Base-by-base conservation (phyloP, 37 sponge, comb jelly and placozoan genomes). In the Beroe forskalii region DNA sequence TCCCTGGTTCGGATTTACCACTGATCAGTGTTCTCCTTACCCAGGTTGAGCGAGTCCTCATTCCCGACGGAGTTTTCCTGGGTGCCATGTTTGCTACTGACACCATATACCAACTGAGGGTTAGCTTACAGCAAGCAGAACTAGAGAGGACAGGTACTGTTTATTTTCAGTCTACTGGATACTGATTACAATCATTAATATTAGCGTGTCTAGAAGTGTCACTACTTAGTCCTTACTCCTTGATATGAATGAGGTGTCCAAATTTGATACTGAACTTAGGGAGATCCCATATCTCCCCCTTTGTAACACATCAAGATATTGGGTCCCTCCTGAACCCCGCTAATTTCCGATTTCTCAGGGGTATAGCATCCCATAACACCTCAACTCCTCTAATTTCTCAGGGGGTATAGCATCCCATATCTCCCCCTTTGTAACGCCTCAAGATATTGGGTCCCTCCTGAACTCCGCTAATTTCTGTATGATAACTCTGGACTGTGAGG, bases 401-500 rank as follows among this genome's bases (percentile, higher is more conserved):
- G 40, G 93, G 90, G 98, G 98, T 0, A 92, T 97, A 41, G 62
- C 95, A 62, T 94, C 96, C 0, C 96, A 93, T 89, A 80, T 97
- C 20, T 96, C 96, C 17, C 99, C 99, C 0, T 98, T 98, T 48
- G 91, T 90, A 22, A 62, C 91, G 44, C 19, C 94, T 44, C 32
- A 67, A 62, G 99, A 98, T 62, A 35, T 96, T 61, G 99, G 95
- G 60, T 62, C 89, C 19, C 86, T 98, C 8, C 92, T 98, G 14
- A 86, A 67, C 9, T 76, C 72, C 60, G 93, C 93, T 67, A 97
- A 95, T 4, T 98, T 91, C 89, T 76, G 62, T 25, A 90, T 98
- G 76, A 96, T 94, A 38, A 98, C 99, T 9, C 63, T 96, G 32
- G 97, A 96, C 42, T 90, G 93, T 91, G 99, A 98, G 76, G 95